phyloP scores from a whole-genome alignment of 1,140 invertebrate genomes.

The Drosophila carrolli region DNA sequence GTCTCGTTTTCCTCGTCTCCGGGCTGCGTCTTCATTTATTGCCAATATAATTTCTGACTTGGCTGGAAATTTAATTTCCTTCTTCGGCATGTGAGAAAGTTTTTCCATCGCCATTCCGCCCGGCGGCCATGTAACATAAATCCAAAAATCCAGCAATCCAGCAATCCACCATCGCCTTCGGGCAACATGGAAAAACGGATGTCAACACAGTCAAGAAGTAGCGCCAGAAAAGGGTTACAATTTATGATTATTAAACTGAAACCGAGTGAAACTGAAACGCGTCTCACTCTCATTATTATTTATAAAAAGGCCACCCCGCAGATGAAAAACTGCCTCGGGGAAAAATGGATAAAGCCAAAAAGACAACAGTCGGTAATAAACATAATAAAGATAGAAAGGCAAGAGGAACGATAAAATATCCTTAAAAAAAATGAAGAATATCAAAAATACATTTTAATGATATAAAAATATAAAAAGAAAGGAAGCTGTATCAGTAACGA shows the following conservation, averaged over 20 bases:
- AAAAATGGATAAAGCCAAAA: conserved; percentile 5
- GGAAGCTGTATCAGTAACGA: no score
- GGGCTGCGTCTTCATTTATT: conserved; percentile 78
- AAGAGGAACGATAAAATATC: neutral
- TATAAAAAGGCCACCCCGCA: conserved; percentile 2
- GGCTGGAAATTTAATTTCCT: conserved; percentile 80
- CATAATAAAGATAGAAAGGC: conserved; percentile 12
- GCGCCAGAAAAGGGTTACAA: conserved; percentile 72
- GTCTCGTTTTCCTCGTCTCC: conserved; percentile 27
- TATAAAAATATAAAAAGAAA: no score
- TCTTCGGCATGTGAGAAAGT: conserved; percentile 36
- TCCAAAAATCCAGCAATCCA: conserved; percentile 35
- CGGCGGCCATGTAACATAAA: conserved; percentile 57
- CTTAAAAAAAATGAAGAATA: neutral
- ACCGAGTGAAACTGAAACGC: conserved; percentile 17
- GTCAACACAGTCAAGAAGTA: conserved; percentile 64
- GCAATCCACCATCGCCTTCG: conserved; percentile 40
- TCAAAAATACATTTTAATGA: neutral
- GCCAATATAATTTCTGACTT: conserved; percentile 81
- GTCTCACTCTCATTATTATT: conserved; percentile 10
- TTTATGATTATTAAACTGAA: conserved; percentile 80
- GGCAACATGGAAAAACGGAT: conserved; percentile 55
- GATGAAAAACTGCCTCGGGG: conserved; percentile 6
- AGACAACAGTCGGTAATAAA: conserved; percentile 10
- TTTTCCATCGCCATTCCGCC: conserved; percentile 33